These are phyloP conservation scores for Nothoprocta perdicaria DNA, from an alignment of 2,113 vertebrate genomes.

Conservation along the genomic window DNA sequence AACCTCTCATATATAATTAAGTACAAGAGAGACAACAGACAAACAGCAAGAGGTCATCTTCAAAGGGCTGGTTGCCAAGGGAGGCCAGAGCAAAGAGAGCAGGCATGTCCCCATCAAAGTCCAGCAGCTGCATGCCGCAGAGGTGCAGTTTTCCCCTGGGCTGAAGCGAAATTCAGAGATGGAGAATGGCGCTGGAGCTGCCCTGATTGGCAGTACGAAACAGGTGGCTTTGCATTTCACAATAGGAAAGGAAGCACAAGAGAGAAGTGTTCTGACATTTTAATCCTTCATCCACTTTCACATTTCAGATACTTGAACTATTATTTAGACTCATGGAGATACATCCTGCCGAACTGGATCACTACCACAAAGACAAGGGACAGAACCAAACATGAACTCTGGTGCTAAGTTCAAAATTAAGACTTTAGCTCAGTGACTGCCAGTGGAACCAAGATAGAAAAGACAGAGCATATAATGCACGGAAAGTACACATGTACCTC, in stretches of 20 bases:
- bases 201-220: slow-evolving; percentile 42
- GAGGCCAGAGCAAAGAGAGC: slow-evolving; percentile 80
- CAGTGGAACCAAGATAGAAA: neutral
- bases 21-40: slow-evolving; percentile 84
- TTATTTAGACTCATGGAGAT: neutral
- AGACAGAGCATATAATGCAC: neutral
- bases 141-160: slow-evolving; percentile 75
- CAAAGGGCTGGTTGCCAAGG: slow-evolving; percentile 91
- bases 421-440: neutral
- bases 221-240: slow-evolving; percentile 20
- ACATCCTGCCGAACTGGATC: neutral
- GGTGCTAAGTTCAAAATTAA: neutral
- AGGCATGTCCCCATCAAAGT: slow-evolving; percentile 91
- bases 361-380: neutral
- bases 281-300: neutral
- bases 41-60: slow-evolving; percentile 89
- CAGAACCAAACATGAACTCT: neutral
- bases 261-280: neutral
- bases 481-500: neutral
- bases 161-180: slow-evolving; percentile 66
- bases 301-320: neutral
- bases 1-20: slow-evolving; percentile 83
- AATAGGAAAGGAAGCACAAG: neutral
- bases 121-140: slow-evolving; percentile 81
- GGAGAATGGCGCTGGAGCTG: slow-evolving; percentile 71